Conservation (phyloP, 2,113 vertebrate species). For the Otocyon megalotis region DNA sequence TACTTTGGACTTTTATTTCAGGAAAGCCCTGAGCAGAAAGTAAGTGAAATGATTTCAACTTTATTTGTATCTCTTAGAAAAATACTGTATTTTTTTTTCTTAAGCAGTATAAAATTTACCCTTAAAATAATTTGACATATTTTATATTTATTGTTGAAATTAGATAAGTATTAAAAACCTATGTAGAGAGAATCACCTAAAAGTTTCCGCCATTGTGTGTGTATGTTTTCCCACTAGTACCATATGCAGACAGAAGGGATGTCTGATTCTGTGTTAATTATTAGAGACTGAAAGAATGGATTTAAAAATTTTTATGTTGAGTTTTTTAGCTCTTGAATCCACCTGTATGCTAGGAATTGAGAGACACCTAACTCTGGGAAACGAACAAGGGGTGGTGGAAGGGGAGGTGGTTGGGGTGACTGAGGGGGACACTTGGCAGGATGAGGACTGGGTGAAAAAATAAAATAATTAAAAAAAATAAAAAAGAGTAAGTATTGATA, state of each 20-base stretch:
- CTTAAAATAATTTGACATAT: conserved; percentile 8
- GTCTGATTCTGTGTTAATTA: background rate
- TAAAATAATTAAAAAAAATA: background rate
- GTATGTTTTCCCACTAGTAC: background rate
- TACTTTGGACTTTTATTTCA: conserved; percentile 91
- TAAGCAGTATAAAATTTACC: background rate
- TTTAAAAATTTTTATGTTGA: background rate
- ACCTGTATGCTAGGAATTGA: background rate
- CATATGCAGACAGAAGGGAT: background rate
- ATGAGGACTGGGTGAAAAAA: no score
- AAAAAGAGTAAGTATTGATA: background rate
- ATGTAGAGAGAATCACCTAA: background rate
- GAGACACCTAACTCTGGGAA: no score
- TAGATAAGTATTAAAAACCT: conserved; percentile 30
- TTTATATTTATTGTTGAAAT: background rate
- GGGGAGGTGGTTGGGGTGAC: no score
- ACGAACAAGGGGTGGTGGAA: no score
- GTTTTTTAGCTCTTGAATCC: conserved; percentile 27
- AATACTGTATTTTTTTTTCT: background rate
- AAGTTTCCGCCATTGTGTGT: background rate
- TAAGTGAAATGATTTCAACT: conserved; percentile 80
- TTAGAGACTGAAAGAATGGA: conserved; percentile 13
- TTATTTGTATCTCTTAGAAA: conserved; percentile 27
- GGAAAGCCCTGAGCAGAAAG: conserved; percentile 90
- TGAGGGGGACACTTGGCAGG: no score